phyloP scores from a whole-genome alignment of 2,797 vertebrate genomes.

The Glyptemys insculpta region DNA sequence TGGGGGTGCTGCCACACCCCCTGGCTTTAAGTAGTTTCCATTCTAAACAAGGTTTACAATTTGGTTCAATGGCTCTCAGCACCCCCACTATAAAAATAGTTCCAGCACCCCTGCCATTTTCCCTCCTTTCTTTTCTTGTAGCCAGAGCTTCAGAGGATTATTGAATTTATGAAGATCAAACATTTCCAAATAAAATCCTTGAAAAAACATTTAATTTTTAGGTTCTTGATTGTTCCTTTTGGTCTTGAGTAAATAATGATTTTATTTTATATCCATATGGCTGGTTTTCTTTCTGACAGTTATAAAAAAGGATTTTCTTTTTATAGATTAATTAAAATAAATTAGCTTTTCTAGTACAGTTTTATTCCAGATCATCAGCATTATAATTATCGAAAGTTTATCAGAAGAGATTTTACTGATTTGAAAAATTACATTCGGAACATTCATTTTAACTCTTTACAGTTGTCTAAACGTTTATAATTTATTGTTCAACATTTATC shows the following conservation, averaged over 20 bases:
- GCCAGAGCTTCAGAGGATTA: background rate
- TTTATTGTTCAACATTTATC: conserved; percentile 71
- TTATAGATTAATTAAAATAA: conserved; percentile 62
- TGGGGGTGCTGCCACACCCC: too few species aligned
- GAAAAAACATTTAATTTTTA: conserved; percentile 52
- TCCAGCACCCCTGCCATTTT: background rate
- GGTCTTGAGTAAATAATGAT: conserved; percentile 37
- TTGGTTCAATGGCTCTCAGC: too few species aligned
- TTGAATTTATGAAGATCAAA: conserved; percentile 40
- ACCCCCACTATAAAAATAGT: too few species aligned
- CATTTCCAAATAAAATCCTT: conserved; percentile 36
- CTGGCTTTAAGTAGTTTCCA: too few species aligned
- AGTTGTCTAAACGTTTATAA: conserved; percentile 77
- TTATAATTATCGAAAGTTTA: conserved; percentile 77
- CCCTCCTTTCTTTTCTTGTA: background rate
- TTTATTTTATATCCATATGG: conserved; percentile 14
- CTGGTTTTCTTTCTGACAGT: conserved; percentile 50
- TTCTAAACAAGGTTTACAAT: too few species aligned
- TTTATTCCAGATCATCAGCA: conserved; percentile 73
- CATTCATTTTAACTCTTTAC: conserved; percentile 74
- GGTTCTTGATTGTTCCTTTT: conserved; percentile 20
- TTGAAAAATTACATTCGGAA: conserved; percentile 75
- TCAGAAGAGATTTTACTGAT: conserved; percentile 57
- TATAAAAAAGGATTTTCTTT: conserved; percentile 34
- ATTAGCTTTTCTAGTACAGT: conserved; percentile 69